A percentile compares a stretch with the other conserved stretches of the same genome.
Conservation (phyloP, 2,797 vertebrate genomes). For the Eidolon dupreanum region DNA sequence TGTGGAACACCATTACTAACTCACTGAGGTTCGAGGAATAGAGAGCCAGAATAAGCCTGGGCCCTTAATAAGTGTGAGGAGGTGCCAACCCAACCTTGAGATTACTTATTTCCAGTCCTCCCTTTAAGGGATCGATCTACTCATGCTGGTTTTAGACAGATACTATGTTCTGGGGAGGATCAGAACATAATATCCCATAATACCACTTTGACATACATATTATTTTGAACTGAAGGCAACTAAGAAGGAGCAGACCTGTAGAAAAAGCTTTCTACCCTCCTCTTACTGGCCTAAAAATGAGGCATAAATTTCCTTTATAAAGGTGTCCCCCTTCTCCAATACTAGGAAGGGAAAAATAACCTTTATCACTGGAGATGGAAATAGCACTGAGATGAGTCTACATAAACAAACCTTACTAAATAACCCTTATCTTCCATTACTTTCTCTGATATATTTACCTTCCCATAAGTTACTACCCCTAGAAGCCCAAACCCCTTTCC, state of each 20-base stretch:
- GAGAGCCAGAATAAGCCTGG: background rate
- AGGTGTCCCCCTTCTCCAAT: accelerated
- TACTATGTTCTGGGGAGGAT: background rate
- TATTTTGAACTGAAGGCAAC: background rate
- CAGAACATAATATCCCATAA: background rate
- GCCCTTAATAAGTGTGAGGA: background rate
- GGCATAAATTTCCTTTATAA: background rate
- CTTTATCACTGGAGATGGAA: background rate
- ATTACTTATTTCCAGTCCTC: background rate
- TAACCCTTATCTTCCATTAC: background rate
- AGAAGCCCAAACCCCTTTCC: background rate
- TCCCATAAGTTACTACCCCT: background rate
- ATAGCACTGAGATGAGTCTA: background rate
- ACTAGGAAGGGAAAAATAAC: background rate
- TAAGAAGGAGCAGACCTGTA: background rate
- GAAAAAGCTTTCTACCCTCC: background rate
- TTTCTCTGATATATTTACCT: background rate
- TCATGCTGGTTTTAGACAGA: background rate
- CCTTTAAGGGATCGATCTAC: background rate
- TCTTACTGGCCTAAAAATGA: background rate
- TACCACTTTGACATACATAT: background rate
- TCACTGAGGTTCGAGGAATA: background rate
- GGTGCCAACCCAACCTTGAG: background rate
- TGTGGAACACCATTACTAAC: background rate
- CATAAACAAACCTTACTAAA: background rate